Evolutionary conservation across 2,888 invertebrate species (phyloP), one percentile per base, ranked within the genome.

Genomic region (Aphidoletes aphidimyza): DNA sequence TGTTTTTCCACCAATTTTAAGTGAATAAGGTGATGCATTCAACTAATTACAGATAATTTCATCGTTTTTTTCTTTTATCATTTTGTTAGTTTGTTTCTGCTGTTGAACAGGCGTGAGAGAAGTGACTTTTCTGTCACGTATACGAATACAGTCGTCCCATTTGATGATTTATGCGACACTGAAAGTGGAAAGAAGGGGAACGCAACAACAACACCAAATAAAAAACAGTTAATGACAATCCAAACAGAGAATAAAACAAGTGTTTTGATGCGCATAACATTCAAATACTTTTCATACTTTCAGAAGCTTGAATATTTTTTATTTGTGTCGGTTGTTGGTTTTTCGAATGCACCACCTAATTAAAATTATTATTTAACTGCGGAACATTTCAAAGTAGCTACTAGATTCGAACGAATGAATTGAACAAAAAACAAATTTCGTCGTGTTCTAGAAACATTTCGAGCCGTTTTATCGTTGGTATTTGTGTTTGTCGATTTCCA

Each of bases 321-420:
- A n/a, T 30, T 69, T 69, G 69, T 69, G 69, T 69, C 34, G 69
- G 69, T 69, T 69, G 69, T 69, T 69, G 69, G 69, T 69, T 69
- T n/a, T 54, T 69, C 69, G 17, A 69, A 69, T 30, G 69, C 34
- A 1, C 26, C 26, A 69, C 34, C 69, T 14, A 69, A 69, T 69
- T 69, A 69, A 69, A 69, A 69, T 69, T 26, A 69, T 69, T 69
- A 69, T 69, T 69, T 69, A 69, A 69, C 69, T 30, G 69, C 69
- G 69, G 69, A 69, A 30, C 69, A 30, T 30, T 69, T 69, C 69
- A 69, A 69, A 69, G 69, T 69, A 34, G 14, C 69, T 69, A 69
- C 30, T 69, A n/a, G 69, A 69, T 69, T 69, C 69, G 34, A 69
- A 69, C n/a, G n/a, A n/a, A n/a, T n/a, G n/a, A n/a, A n/a, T n/a